Conservation (phyloP, 2,888 invertebrate genomes). For the Aphidoletes aphidimyza region DNA sequence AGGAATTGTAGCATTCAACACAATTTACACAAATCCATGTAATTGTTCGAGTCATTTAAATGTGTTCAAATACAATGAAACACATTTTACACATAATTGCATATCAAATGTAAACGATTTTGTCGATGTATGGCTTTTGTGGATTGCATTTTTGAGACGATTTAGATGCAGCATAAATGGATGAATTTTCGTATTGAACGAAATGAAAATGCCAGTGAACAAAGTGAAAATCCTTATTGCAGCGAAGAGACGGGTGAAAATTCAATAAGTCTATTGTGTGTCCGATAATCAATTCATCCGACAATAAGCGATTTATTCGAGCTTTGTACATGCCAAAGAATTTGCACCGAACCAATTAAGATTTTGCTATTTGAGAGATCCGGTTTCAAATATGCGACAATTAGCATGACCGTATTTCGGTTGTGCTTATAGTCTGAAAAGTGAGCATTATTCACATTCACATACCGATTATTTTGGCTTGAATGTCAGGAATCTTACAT, state of each 20-base stretch:
- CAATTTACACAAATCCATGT: no score
- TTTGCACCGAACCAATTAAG: neutral
- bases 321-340: neutral
- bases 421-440: neutral
- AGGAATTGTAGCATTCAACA: neutral
- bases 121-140: no score
- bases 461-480: neutral
- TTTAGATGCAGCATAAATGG: no score
- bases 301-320: neutral
- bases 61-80: neutral
- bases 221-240: neutral
- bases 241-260: neutral
- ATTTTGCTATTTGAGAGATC: neutral
- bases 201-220: neutral
- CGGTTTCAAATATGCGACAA: no score
- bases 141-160: no score
- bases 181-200: neutral
- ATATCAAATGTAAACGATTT: neutral
- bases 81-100: neutral
- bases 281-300: neutral
- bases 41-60: neutral
- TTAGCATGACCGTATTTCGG: no score
- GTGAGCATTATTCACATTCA: neutral
- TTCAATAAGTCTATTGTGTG: neutral
- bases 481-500: neutral